Evolutionary conservation across 2,888 invertebrate species (phyloP).

Genomic region (Volucella bombylans): DNA sequence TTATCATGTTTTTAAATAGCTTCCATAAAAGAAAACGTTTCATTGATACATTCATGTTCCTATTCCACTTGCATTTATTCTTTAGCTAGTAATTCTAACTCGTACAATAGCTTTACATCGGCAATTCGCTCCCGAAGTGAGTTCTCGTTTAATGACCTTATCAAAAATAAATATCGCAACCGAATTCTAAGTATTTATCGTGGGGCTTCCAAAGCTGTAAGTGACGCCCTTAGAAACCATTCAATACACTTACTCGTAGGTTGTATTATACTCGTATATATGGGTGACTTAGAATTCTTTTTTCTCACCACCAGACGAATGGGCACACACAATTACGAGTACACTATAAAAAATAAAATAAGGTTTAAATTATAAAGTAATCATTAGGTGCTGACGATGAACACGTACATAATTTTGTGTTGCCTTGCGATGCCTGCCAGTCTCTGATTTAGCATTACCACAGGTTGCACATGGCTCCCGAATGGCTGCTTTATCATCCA

Average conservation of each 20-base stretch:
- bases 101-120: conserved; percentile 2
- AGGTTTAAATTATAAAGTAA: conserved; percentile 52
- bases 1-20: conserved; percentile 5
- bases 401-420: conserved; percentile 57
- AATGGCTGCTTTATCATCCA: conserved; percentile 48
- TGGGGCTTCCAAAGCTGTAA: conserved; percentile 33
- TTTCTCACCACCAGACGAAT: conserved; percentile 22
- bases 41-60: conserved; percentile 47
- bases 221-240: conserved; percentile 31
- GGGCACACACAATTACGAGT: conserved; percentile 40
- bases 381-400: conserved; percentile 59
- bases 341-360: conserved; percentile 26
- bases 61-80: conserved; percentile 29
- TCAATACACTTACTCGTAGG: conserved; percentile 12
- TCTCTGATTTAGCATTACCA: conserved; percentile 53
- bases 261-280: background rate
- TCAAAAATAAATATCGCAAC: conserved; percentile 48
- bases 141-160: conserved; percentile 32
- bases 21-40: conserved; percentile 25
- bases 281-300: background rate
- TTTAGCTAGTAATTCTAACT: conserved; percentile 5
- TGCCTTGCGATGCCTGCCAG: conserved; percentile 48
- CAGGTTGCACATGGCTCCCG: conserved; percentile 53
- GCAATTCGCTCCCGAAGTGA: background rate
- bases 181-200: conserved; percentile 48